Conservation (phyloP, 2,888 invertebrate genomes). For the Torymus texanus region DNA sequence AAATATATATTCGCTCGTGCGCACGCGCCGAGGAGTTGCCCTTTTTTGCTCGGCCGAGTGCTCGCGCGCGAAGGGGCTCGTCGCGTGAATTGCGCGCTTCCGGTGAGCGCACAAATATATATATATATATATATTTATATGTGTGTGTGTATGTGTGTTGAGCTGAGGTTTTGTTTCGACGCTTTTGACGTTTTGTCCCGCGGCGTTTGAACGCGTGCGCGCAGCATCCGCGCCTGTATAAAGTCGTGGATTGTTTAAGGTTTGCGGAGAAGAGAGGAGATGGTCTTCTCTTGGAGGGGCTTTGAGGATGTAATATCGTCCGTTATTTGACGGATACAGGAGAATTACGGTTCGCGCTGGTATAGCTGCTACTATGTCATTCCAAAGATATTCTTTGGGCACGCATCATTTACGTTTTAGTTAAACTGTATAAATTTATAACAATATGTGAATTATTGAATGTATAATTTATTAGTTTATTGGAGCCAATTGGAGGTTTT, state of each 20-base stretch:
- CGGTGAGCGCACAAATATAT: slow-evolving; percentile 35
- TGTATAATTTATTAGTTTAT: too few relatives aligned
- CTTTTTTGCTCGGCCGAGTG: background rate
- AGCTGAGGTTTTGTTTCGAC: too few relatives aligned
- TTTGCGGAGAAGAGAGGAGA: too few relatives aligned
- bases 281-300: background rate
- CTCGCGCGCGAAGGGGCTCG: slow-evolving; percentile 2
- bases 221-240: too few relatives aligned
- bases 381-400: too few relatives aligned
- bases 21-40: background rate
- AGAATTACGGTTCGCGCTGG: background rate
- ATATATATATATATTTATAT: slow-evolving; percentile 15
- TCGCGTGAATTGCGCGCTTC: slow-evolving; percentile 52
- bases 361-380: background rate
- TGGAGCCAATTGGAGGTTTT: too few relatives aligned
- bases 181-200: slow-evolving; percentile 18
- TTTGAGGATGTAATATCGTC: background rate
- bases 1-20: slow-evolving; percentile 45
- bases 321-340: background rate
- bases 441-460: too few relatives aligned
- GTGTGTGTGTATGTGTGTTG: too few relatives aligned
- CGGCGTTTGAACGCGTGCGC: slow-evolving; percentile 3
- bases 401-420: too few relatives aligned
- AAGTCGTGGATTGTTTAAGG: too few relatives aligned
- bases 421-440: too few relatives aligned